Percentiles rank a stretch among this genome's conserved stretches.
phyloP scores from a whole-genome alignment of 2,797 vertebrate species.

The Neosalanx taihuensis region DNA sequence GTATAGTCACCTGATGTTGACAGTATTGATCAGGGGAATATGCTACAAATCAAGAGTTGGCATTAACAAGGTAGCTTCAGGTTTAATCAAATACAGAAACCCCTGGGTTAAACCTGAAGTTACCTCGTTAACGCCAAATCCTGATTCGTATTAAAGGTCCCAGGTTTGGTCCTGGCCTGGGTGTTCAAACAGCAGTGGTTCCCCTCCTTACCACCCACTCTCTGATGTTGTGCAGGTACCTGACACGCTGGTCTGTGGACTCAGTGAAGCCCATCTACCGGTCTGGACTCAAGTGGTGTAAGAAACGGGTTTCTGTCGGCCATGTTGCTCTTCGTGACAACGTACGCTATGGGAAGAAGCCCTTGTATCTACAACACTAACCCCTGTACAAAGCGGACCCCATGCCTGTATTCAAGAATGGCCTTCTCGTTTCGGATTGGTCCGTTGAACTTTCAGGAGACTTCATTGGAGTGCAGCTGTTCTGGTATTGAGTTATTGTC shows the following conservation, averaged over 20 bases:
- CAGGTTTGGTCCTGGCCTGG: no score
- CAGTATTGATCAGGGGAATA: no score
- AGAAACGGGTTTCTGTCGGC: conserved; percentile 81
- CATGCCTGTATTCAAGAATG: conserved; percentile 39
- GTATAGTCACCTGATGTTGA: no score
- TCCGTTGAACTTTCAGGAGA: conserved; percentile 28
- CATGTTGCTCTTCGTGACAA: conserved; percentile 84
- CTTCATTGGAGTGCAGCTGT: conserved; percentile 46
- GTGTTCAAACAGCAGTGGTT: no score
- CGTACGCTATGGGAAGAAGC: conserved; percentile 74
- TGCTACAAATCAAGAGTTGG: no score
- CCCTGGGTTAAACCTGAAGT: no score
- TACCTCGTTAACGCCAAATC: no score
- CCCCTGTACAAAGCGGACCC: no score
- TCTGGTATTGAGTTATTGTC: conserved; percentile 52
- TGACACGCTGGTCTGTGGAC: conserved; percentile 83
- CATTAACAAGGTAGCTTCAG: no score
- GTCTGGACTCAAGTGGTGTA: conserved; percentile 87
- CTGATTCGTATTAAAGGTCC: no score
- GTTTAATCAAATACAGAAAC: no score
- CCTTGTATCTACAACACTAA: conserved; percentile 45
- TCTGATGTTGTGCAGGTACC: conserved; percentile 76
- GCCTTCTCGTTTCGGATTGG: neutral
- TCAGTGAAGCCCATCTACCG: conserved; percentile 86
- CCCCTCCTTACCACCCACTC: no score